Percentiles rank a stretch among this genome's conserved stretches.
phyloP scores from a whole-genome alignment of 1,140 invertebrate genomes.

The Zelostemma sp. region DNA sequence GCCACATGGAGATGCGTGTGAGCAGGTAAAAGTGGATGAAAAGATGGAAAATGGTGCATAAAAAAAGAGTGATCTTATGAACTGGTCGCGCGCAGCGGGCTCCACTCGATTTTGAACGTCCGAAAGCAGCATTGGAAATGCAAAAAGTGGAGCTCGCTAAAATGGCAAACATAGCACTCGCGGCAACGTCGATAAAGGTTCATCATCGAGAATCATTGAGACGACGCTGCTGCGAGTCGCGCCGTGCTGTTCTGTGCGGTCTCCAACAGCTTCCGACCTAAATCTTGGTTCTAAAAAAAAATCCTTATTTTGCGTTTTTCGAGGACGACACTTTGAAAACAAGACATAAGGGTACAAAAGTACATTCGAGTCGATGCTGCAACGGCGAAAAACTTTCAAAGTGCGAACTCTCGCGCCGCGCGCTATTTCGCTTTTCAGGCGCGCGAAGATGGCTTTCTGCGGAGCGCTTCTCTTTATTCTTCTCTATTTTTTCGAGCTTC shows the following conservation, averaged over 20 bases:
- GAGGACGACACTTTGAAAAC: not conserved
- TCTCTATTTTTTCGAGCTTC: too few relatives aligned
- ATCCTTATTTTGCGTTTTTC: not conserved
- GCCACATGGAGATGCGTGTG: conserved; percentile 50
- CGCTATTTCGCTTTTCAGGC: conserved; percentile 27
- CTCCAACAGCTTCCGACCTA: not conserved
- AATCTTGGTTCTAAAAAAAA: too few relatives aligned
- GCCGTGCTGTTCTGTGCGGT: not conserved
- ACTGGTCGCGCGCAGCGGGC: conserved; percentile 56
- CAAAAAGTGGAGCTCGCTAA: not conserved
- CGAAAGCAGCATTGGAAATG: not conserved
- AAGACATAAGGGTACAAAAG: not conserved
- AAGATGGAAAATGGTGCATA: conserved; percentile 53
- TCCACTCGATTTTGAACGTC: not conserved
- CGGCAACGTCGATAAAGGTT: not conserved
- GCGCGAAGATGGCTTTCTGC: conserved; percentile 62
- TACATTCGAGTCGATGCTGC: not conserved
- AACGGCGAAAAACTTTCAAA: not conserved
- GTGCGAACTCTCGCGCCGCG: conserved; percentile 39
- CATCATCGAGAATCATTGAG: too few relatives aligned
- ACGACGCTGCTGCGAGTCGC: not conserved
- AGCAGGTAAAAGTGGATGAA: conserved; percentile 34
- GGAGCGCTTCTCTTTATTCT: too few relatives aligned
- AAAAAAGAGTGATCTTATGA: conserved; percentile 54
- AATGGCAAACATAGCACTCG: not conserved